These are phyloP conservation scores for Staurois parvus DNA, from an alignment of 2,797 vertebrate genomes.

Conservation along the genomic window DNA sequence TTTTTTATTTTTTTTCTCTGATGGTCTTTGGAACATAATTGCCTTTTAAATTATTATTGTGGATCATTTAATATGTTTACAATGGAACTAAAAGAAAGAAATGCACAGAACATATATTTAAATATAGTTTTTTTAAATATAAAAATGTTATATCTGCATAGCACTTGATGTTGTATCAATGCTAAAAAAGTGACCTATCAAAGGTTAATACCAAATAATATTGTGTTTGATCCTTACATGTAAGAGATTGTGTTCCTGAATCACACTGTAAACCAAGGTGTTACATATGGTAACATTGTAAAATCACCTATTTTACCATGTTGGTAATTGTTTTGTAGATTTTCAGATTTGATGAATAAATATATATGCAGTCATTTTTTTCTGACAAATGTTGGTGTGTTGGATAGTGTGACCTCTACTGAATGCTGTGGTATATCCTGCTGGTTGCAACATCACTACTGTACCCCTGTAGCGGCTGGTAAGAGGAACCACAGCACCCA, in stretches of 20 bases:
- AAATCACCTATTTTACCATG: constrained; percentile 33
- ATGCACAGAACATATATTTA: constrained; percentile 18
- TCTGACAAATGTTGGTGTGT: too few species aligned
- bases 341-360: constrained; percentile 14
- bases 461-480: too few species aligned
- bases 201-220: constrained; percentile 4
- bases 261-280: constrained; percentile 5
- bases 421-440: too few species aligned
- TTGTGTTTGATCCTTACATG: constrained; percentile 21
- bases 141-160: constrained; percentile 8
- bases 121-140: constrained; percentile 15
- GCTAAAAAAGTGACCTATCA: neutral
- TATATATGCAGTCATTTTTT: neutral
- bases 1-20: neutral
- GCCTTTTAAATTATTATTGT: constrained; percentile 7
- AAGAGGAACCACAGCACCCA: too few species aligned
- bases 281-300: constrained; percentile 24
- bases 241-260: constrained; percentile 7
- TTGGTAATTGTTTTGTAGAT: constrained; percentile 38
- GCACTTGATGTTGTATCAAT: constrained; percentile 18
- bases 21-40: neutral
- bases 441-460: too few species aligned
- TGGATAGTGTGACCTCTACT: too few species aligned
- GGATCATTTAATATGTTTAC: constrained; percentile 36
- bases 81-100: constrained; percentile 14